phyloP scores from a whole-genome alignment of 2,888 invertebrate genomes.

The Crematogaster levior region DNA sequence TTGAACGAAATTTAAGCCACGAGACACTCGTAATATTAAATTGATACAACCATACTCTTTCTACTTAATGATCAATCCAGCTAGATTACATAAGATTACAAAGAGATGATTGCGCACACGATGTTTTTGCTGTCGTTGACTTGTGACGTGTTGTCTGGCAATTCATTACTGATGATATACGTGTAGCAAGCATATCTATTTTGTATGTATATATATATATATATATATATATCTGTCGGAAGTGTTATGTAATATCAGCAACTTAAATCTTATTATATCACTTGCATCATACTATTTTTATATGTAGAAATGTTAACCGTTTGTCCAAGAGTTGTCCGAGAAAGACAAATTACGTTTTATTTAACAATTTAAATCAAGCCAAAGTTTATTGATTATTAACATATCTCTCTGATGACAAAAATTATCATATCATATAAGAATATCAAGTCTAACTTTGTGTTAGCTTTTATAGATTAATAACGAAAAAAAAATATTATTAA shows the following conservation, averaged over 20 bases:
- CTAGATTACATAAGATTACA: constrained; percentile 6
- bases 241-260: background rate
- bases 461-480: background rate
- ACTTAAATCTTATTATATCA: background rate
- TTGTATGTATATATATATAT: too few relatives aligned
- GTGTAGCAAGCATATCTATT: too few relatives aligned
- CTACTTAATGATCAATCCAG: background rate
- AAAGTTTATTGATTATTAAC: background rate
- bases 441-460: background rate
- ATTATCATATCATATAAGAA: background rate
- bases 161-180: background rate
- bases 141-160: background rate
- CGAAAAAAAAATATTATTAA: background rate
- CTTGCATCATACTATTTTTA: background rate
- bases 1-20: background rate
- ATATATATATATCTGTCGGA: background rate
- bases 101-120: background rate
- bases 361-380: background rate
- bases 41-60: background rate
- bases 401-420: background rate
- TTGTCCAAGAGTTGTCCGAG: background rate
- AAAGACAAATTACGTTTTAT: background rate
- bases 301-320: background rate
- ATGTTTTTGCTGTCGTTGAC: constrained; percentile 20
- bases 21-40: background rate